These are phyloP conservation scores for Julus scanicus DNA, from an alignment of 2,888 invertebrate species.

Conservation along the genomic window DNA sequence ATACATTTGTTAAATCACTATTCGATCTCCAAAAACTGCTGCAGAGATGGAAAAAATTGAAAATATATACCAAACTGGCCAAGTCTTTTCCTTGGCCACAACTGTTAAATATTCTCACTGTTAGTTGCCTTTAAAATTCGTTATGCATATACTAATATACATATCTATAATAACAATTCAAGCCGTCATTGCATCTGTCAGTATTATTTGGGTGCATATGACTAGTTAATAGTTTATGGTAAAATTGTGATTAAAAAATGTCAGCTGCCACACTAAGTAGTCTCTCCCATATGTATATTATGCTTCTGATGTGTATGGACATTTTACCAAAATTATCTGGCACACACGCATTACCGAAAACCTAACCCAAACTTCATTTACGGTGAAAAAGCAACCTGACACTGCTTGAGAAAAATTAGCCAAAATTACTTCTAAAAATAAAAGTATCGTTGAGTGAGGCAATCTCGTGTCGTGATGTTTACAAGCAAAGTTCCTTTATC, in stretches of 20 bases:
- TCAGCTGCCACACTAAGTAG: conserved; percentile 23
- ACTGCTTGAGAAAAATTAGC: background rate
- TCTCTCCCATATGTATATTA: conserved; percentile 10
- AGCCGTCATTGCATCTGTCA: conserved; percentile 22
- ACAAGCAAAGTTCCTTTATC: background rate
- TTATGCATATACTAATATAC: conserved; percentile 22
- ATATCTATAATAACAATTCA: background rate
- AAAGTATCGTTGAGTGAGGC: no score
- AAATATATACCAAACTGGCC: background rate
- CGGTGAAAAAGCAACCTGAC: background rate
- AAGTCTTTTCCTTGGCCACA: conserved; percentile 14
- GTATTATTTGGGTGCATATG: conserved; percentile 18
- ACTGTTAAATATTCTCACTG: background rate
- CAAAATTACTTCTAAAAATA: no score
- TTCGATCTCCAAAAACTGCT: background rate
- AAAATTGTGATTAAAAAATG: conserved; percentile 24
- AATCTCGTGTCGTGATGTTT: no score
- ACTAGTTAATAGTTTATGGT: conserved; percentile 39
- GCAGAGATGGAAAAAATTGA: background rate
- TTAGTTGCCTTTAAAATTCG: conserved; percentile 1
- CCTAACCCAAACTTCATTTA: background rate
- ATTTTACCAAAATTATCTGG: conserved; percentile 23
- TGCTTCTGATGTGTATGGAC: background rate
- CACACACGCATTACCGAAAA: background rate
- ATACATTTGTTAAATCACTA: background rate